Conservation (phyloP, 2,113 vertebrate species). For the Eclectus roratus region DNA sequence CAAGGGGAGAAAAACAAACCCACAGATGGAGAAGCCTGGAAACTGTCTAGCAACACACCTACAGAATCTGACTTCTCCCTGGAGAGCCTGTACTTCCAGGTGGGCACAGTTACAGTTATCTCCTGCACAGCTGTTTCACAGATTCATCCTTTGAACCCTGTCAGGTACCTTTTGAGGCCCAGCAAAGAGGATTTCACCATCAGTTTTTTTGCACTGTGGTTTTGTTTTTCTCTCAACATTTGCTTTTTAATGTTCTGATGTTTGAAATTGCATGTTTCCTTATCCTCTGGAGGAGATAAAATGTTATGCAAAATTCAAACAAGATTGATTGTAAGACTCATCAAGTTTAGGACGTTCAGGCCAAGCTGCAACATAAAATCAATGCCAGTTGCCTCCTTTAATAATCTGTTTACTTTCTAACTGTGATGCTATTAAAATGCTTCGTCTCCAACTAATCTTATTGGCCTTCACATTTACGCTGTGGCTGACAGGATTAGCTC, state of each 20-base stretch:
- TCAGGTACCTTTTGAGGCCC: neutral
- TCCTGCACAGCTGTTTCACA: neutral
- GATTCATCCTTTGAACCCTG: neutral
- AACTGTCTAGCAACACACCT: neutral
- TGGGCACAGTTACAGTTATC: neutral
- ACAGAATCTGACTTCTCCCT: neutral
- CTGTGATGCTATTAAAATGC: constrained; percentile 46
- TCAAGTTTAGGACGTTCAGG: neutral
- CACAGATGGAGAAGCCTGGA: neutral
- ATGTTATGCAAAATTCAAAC: constrained; percentile 13
- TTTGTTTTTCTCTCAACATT: neutral
- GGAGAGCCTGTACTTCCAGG: neutral
- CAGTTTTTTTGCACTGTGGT: neutral
- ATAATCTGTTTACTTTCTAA: constrained; percentile 48
- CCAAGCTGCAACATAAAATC: constrained; percentile 44
- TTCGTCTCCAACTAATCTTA: constrained; percentile 11
- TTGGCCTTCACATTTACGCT: constrained; percentile 9
- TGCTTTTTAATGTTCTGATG: neutral
- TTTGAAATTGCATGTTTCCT: neutral
- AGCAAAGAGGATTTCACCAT: neutral
- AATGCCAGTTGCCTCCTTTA: constrained; percentile 29
- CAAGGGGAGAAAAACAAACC: neutral
- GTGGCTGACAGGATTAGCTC: constrained; percentile 30
- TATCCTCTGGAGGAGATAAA: neutral
- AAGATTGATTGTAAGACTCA: constrained; percentile 29